Evolutionary conservation across 2,888 invertebrate species (phyloP), one percentile per base, ranked within the genome.

Genomic region (Cancer borealis): DNA sequence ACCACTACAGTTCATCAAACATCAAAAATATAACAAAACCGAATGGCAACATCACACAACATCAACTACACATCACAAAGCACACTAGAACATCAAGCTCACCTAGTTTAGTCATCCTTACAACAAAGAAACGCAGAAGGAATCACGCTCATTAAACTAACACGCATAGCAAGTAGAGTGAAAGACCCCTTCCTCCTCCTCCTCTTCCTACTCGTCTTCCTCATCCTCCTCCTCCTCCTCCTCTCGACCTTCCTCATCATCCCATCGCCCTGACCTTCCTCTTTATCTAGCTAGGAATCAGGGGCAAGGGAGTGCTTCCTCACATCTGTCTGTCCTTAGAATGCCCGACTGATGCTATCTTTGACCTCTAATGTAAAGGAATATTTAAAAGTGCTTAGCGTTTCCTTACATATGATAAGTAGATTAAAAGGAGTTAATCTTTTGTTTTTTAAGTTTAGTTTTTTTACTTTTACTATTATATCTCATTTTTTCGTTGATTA

Each of bases 231-330:
- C n/a, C 73, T 73, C 73, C 21, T n/a, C 21, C 73, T 21, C n/a
- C 6, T n/a, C n/a, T 8, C 26, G n/a, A 54, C 54, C 54, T 54
- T 21, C 66, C 14, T 66, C 66, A 14, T 21, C n/a, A 5, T 21
- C 79, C 26, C 26, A n/a, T 26, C 26, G 4, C 39, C 84, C 84
- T 84, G 73, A 73, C 73, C 73, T 73, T n/a, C 21, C 17, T 39
- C 84, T 84, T n/a, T 84, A 84, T 84, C 84, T 84, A 30, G 39
- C 14, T 39, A n/a, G 84, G 39, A 30, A 84, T 84, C 84, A 26
- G 84, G 84, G 84, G 8, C 73, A 10, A 73, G 73, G 3, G 2
- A 79, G n/a, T 6, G 73, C 73, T 14, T 84, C 84, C n/a, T 84
- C 79, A 1, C 79, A 79, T 79, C 79, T 84, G 84, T 4, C 84